These are phyloP conservation scores for Macropis europaea DNA, from an alignment of 2,888 invertebrate species.

Conservation along the genomic window DNA sequence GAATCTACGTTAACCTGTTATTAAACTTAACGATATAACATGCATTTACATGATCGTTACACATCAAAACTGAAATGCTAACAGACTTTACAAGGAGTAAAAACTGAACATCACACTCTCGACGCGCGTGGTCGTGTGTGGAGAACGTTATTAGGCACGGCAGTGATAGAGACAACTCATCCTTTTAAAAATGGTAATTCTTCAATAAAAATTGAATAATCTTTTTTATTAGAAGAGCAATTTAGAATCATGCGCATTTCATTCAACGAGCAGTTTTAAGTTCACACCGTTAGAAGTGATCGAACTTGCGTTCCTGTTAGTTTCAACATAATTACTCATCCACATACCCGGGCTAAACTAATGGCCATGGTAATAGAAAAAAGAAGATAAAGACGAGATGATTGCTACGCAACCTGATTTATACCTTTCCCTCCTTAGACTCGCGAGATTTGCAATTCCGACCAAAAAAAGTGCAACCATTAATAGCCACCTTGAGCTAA, in stretches of 20 bases:
- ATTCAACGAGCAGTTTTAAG: constrained; percentile 6
- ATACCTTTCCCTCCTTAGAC: constrained; percentile 24
- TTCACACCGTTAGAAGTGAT: constrained; percentile 41
- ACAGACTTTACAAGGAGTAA: neutral
- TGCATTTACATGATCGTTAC: neutral
- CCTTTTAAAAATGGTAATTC: neutral
- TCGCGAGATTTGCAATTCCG: constrained; percentile 13
- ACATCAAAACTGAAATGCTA: neutral
- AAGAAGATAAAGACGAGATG: constrained; percentile 39
- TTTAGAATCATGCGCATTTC: constrained; percentile 14
- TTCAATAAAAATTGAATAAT: neutral
- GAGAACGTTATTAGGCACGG: too few species aligned
- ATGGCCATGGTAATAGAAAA: constrained; percentile 39
- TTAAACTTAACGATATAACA: neutral
- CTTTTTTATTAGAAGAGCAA: neutral
- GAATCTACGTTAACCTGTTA: neutral
- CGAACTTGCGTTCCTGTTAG: constrained; percentile 40
- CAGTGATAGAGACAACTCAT: too few species aligned
- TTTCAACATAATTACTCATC: constrained; percentile 46
- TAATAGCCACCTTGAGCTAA: constrained; percentile 37
- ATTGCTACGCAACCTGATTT: constrained; percentile 48
- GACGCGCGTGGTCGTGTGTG: too few species aligned
- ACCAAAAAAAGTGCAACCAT: constrained; percentile 37
- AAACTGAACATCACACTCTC: neutral
- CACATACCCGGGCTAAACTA: constrained; percentile 23